Conservation (phyloP, 2,888 invertebrate genomes). For the Polyommatus icarus region DNA sequence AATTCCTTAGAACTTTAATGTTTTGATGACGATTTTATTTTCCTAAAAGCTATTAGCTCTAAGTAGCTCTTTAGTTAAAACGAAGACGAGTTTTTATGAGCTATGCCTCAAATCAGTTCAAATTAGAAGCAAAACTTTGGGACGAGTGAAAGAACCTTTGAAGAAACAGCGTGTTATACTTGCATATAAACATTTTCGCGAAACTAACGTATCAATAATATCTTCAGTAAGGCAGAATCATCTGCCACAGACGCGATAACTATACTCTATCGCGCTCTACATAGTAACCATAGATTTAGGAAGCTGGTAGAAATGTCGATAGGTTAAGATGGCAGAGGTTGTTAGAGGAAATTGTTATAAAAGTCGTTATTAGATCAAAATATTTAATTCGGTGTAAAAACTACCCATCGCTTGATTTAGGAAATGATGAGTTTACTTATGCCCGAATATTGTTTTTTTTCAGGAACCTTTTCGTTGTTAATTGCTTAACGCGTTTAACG, state of each 20-base stretch:
- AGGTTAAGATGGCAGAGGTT: background rate
- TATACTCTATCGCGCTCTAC: background rate
- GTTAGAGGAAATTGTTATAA: no score
- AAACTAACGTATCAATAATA: background rate
- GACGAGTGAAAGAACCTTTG: background rate
- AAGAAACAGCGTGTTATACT: background rate
- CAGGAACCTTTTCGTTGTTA: no score
- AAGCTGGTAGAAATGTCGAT: background rate
- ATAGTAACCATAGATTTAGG: background rate
- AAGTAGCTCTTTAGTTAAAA: background rate
- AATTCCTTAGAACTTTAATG: no score
- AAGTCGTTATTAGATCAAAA: no score
- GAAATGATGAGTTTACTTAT: no score
- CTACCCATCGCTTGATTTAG: no score
- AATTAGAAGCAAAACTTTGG: background rate
- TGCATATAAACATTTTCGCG: background rate
- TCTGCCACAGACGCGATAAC: slow-evolving; percentile 9
- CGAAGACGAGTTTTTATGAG: background rate
- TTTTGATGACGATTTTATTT: no score
- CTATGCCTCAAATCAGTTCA: background rate
- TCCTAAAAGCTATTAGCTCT: no score
- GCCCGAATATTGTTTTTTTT: no score
- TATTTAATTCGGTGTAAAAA: no score
- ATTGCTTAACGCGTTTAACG: no score
- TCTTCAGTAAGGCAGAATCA: slow-evolving; percentile 20